Percentiles rank a stretch among this genome's conserved stretches.
phyloP scores from a whole-genome alignment of 2,888 invertebrate species.

The Polyploca ridens region DNA sequence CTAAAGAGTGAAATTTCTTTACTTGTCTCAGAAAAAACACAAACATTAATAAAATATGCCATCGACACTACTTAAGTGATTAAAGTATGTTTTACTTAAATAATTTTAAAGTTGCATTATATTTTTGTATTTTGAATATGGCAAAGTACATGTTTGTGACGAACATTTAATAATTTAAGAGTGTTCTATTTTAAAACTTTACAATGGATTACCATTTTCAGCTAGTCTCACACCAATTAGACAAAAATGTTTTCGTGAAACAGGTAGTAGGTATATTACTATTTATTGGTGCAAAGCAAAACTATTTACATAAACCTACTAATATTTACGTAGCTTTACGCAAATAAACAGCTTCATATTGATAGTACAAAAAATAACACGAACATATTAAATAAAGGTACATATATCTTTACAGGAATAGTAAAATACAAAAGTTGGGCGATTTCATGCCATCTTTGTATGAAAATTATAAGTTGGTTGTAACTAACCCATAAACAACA shows the following conservation, averaged over 20 bases:
- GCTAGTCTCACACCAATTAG: slow-evolving; percentile 33
- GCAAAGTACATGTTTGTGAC: slow-evolving; percentile 13
- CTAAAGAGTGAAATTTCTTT: slow-evolving; percentile 8
- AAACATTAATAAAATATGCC: slow-evolving; percentile 6
- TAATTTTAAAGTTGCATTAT: neutral
- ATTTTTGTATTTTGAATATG: slow-evolving; percentile 2
- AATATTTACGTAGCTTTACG: slow-evolving; percentile 59
- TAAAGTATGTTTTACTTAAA: neutral
- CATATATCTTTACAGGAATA: slow-evolving; percentile 56
- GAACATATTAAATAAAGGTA: slow-evolving; percentile 31
- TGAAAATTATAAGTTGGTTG: slow-evolving; percentile 39
- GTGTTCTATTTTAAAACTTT: slow-evolving; percentile 19
- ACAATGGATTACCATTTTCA: slow-evolving; percentile 29
- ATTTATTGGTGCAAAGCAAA: slow-evolving; percentile 60
- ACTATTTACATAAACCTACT: slow-evolving; percentile 77
- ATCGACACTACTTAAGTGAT: neutral
- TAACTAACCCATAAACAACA: slow-evolving; percentile 52
- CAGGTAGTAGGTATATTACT: slow-evolving; percentile 35
- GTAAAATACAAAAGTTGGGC: slow-evolving; percentile 55
- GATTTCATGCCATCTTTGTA: slow-evolving; percentile 37
- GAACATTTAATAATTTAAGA: slow-evolving; percentile 6
- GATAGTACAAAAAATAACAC: slow-evolving; percentile 46
- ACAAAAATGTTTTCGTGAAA: slow-evolving; percentile 46
- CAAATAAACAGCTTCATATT: slow-evolving; percentile 53
- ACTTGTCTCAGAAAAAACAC: neutral